Percentiles rank a stretch among this genome's conserved stretches.
phyloP scores from a whole-genome alignment of 2,113 vertebrate species.

The Salvelinus fontinalis region DNA sequence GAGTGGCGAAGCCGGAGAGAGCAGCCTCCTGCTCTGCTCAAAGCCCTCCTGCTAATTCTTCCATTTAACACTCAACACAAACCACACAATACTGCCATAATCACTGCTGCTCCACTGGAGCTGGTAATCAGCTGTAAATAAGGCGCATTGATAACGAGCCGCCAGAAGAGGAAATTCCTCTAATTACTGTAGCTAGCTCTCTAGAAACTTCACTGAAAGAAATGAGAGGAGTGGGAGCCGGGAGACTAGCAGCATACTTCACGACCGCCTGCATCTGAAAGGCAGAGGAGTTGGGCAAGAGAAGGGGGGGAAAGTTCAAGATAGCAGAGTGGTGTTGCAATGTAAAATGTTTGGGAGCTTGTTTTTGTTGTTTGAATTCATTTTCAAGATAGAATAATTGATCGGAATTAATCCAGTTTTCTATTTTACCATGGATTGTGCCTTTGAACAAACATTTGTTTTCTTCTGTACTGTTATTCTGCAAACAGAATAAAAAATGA shows the following conservation, averaged over 20 bases:
- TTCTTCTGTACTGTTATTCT: not conserved
- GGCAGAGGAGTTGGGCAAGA: constrained; percentile 31
- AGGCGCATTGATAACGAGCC: constrained; percentile 64
- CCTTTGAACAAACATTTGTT: no score
- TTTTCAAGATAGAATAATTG: no score
- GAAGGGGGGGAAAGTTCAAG: constrained; percentile 55
- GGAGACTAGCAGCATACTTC: constrained; percentile 55
- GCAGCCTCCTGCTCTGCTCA: constrained; percentile 50
- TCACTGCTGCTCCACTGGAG: constrained; percentile 47
- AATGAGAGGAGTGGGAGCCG: constrained; percentile 27
- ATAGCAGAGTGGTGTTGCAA: constrained; percentile 62
- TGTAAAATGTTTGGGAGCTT: constrained; percentile 25
- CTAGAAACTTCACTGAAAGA: constrained; percentile 22
- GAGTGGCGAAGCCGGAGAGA: constrained; percentile 43
- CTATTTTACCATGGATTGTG: no score
- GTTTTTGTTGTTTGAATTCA: no score
- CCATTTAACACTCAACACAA: constrained; percentile 36
- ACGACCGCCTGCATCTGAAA: constrained; percentile 38
- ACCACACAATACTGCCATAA: constrained; percentile 46
- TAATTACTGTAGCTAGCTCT: constrained; percentile 56
- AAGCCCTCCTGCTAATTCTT: constrained; percentile 56
- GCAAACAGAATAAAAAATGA: not conserved
- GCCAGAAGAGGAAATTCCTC: constrained; percentile 69
- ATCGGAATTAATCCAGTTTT: no score
- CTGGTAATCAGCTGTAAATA: constrained; percentile 71